Evolutionary conservation across 1,140 invertebrate species (phyloP), one percentile per base, ranked within the genome.

Genomic region (Aphelinus certus): DNA sequence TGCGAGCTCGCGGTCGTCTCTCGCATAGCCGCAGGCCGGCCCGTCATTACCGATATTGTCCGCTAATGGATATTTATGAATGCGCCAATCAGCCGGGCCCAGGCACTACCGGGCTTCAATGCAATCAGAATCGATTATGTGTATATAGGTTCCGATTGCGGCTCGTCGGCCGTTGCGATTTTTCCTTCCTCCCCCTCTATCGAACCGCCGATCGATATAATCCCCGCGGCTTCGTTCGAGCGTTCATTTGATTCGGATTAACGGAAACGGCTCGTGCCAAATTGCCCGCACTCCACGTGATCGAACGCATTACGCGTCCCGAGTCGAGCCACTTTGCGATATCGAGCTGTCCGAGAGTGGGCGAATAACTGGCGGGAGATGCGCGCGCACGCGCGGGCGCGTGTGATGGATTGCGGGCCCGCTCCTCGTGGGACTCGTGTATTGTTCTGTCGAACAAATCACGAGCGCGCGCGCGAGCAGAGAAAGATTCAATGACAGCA

Each of bases 41-140:
- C 81, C 81, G 86, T 87, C 86, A 87, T 88, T 87, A 88, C 84
- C 80, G 80, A 87, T 84, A 87, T 88, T 87, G 86, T 88, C 79
- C 82, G 80, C 83, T 87, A 87, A 86, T 87, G 85, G 86, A 87
- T 88, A 87, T 87, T 87, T 87, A 87, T 88, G 86, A 88, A 88
- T 88, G 83, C 83, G 81, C 84, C 86, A 87, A 88, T 88, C 86
- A 87, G 83, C 83, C 26, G 26, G 26, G 26, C 26, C 26, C 26
- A 26, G 26, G 81, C 80, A 86, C 86, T 88, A 87, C 86, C 77
- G 86, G 86, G 83, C 85, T 86, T 88, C 84, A 87, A 87, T 87
- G 86, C 84, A 86, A 88, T 87, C 86, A 87, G 82, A 87, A 88
- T 86, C 85, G 85, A 88, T 87, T 87, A 87, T 87, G 51, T 63